Evolutionary conservation across 1,140 invertebrate species (phyloP).

Genomic region (Eumaeus atala): DNA sequence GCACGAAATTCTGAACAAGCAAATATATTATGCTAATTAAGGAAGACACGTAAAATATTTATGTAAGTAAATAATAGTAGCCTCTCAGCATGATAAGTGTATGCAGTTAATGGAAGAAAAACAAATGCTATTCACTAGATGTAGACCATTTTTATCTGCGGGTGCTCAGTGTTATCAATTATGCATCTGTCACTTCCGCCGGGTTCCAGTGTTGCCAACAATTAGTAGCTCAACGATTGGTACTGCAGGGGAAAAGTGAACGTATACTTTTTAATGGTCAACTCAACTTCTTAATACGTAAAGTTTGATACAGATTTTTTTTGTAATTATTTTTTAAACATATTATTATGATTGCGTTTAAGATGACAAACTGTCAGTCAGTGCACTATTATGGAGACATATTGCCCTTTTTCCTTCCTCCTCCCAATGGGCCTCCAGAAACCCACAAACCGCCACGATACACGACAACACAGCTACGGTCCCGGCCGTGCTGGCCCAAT

Average conservation of each 20-base stretch:
- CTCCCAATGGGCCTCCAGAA: too few species aligned
- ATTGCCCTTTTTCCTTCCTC: too few species aligned
- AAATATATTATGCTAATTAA: constrained; percentile 3
- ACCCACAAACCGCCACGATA: too few species aligned
- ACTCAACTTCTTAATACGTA: too few species aligned
- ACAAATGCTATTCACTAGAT: constrained; percentile 7
- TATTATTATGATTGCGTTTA: too few species aligned
- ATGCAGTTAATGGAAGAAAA: constrained; percentile 1
- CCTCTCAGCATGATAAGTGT: constrained; percentile 7
- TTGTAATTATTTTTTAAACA: too few species aligned
- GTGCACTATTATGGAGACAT: too few species aligned
- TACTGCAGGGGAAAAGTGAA: background rate
- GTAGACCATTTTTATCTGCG: background rate
- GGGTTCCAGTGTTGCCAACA: constrained; percentile 4
- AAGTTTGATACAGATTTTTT: too few species aligned
- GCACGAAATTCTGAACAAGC: background rate
- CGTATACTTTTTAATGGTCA: constrained; percentile 4
- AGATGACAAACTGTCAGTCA: too few species aligned
- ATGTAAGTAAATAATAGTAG: constrained; percentile 1
- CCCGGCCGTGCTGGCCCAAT: too few species aligned
- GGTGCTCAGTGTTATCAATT: background rate
- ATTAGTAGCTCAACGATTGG: constrained; percentile 2
- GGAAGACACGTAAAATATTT: background rate
- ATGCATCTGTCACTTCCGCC: constrained; percentile 4
- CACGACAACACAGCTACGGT: too few species aligned